A percentile compares a stretch with the other conserved stretches of the same genome.
Evolutionary conservation across 2,888 invertebrate genomes (phyloP).

Genomic region (Dyspetes luteomarginatus): DNA sequence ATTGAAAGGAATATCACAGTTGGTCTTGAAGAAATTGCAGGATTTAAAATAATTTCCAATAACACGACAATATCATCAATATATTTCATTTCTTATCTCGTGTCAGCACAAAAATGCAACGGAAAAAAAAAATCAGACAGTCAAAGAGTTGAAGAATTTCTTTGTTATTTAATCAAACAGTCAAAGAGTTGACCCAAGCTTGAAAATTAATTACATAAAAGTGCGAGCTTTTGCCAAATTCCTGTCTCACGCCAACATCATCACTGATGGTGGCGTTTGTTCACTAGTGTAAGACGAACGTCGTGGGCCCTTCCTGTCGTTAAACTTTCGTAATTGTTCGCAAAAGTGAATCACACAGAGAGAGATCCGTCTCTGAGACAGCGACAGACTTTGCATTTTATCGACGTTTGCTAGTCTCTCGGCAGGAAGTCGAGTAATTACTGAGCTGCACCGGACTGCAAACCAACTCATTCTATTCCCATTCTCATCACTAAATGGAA

Average conservation of each 20-base stretch:
- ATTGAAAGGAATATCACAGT: constrained; percentile 4
- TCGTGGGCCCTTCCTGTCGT: constrained; percentile 30
- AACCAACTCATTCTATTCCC: neutral
- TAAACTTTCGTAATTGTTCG: constrained; percentile 54
- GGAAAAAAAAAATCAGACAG: too few relatives aligned
- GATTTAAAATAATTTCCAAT: neutral
- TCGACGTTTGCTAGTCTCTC: constrained; percentile 32
- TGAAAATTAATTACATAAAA: too few relatives aligned
- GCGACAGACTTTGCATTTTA: constrained; percentile 23
- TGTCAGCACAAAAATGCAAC: neutral
- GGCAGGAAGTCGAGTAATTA: constrained; percentile 40
- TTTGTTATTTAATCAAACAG: too few relatives aligned
- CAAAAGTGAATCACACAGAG: constrained; percentile 45
- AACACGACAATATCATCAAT: neutral
- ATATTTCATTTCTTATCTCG: neutral
- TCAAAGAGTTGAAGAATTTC: too few relatives aligned
- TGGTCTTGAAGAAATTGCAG: neutral
- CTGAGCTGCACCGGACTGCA: neutral
- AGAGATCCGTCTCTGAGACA: neutral
- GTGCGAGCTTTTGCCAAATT: too few relatives aligned
- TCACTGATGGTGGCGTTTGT: neutral
- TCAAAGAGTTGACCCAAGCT: too few relatives aligned
- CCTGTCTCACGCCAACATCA: too few relatives aligned
- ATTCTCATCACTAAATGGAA: constrained; percentile 5
- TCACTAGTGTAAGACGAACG: neutral